Percentiles rank a stretch among this genome's conserved stretches.
phyloP scores from a whole-genome alignment of 2,797 vertebrate species.

The Sebastes iracundus region DNA sequence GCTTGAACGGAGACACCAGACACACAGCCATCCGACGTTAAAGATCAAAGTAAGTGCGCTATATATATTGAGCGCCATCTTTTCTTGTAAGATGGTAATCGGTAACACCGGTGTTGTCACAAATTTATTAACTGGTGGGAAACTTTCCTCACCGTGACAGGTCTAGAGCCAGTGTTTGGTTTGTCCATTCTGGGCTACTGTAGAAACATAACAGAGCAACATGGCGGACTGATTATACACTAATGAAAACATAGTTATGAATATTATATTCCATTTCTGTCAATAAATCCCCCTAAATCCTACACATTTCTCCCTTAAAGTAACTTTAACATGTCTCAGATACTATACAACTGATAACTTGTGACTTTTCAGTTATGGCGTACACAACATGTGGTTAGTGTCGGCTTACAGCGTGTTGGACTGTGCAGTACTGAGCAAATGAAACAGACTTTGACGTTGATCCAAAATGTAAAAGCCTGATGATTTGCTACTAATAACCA shows the following conservation, averaged over 20 bases:
- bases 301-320: background rate
- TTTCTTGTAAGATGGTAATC: too few relatives aligned
- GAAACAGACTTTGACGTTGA: conserved; percentile 41
- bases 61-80: too few relatives aligned
- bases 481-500: conserved; percentile 65
- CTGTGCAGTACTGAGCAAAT: background rate
- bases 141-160: too few relatives aligned
- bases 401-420: background rate
- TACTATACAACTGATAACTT: background rate
- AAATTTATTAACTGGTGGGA: too few relatives aligned
- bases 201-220: background rate
- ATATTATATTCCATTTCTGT: background rate
- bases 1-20: too few relatives aligned
- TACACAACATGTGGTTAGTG: background rate
- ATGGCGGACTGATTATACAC: background rate
- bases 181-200: background rate
- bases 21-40: too few relatives aligned
- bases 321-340: background rate
- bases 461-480: conserved; percentile 65
- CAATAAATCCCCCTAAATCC: background rate
- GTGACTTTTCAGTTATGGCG: background rate
- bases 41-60: too few relatives aligned
- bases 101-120: too few relatives aligned
- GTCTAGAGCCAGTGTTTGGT: background rate
- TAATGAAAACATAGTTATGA: background rate